Conservation (phyloP, 2,113 vertebrate species). For the Microcebus murinus region DNA sequence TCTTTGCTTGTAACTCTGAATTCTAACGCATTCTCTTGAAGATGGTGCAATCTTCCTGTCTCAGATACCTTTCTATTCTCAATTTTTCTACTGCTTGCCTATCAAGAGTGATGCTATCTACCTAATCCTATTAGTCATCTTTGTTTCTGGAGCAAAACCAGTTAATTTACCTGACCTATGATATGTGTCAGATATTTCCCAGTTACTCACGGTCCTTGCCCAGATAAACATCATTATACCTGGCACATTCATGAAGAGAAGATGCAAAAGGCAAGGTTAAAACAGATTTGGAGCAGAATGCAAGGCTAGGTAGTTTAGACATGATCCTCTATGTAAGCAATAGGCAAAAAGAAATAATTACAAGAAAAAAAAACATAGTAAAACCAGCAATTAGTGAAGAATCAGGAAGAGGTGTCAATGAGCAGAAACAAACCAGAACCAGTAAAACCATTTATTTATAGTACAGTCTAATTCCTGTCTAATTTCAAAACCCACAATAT, state of each 20-base stretch:
- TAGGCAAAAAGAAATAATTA: background rate
- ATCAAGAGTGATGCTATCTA: background rate
- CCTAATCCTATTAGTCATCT: background rate
- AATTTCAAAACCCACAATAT: background rate
- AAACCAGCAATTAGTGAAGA: constrained; percentile 10
- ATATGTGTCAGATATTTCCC: background rate
- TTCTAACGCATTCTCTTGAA: background rate
- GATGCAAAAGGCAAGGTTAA: background rate
- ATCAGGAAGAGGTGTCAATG: background rate
- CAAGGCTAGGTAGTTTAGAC: background rate
- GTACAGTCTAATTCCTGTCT: background rate
- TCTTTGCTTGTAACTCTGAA: background rate
- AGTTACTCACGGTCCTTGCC: background rate
- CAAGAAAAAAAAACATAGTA: background rate
- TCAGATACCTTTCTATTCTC: background rate
- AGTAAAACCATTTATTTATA: background rate
- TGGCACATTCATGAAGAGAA: background rate
- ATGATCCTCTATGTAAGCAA: background rate
- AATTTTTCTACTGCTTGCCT: background rate
- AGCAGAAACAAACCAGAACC: background rate
- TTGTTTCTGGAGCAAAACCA: background rate
- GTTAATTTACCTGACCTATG: background rate
- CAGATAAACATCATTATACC: background rate
- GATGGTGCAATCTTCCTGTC: background rate
- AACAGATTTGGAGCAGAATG: background rate